phyloP scores from a whole-genome alignment of 2,888 invertebrate genomes.

The Drepanosiphum platanoidis region DNA sequence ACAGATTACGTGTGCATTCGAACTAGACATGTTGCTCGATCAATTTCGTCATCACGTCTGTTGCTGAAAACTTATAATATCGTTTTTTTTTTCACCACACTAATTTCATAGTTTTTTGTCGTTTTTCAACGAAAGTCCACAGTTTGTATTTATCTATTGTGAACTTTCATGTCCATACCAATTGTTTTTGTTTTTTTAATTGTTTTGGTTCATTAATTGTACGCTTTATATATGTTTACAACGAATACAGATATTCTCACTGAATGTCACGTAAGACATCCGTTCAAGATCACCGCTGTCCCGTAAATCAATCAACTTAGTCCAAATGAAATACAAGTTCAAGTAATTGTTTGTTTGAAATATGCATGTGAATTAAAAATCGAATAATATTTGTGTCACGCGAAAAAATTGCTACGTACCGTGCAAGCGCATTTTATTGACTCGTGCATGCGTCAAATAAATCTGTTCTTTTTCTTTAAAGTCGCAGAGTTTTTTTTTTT shows the following conservation, averaged over 20 bases:
- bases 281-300: slow-evolving; percentile 4
- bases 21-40: slow-evolving; percentile 5
- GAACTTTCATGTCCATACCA: background rate
- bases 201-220: slow-evolving; percentile 1
- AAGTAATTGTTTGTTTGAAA: slow-evolving; percentile 42
- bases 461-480: too few species aligned
- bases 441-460: background rate
- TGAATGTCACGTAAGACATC: slow-evolving; percentile 17
- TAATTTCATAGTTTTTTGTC: too few species aligned
- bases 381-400: background rate
- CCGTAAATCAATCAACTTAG: slow-evolving; percentile 10
- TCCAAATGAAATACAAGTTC: slow-evolving; percentile 61
- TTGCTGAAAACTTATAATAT: too few species aligned
- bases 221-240: slow-evolving; percentile 31
- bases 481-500: too few species aligned
- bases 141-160: background rate
- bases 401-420: background rate
- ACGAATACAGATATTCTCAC: slow-evolving; percentile 22
- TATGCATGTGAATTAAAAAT: slow-evolving; percentile 21
- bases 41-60: slow-evolving; percentile 10
- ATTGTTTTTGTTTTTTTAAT: background rate
- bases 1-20: slow-evolving; percentile 20
- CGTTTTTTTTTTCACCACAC: too few species aligned
- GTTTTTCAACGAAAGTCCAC: too few species aligned
- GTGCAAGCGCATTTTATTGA: background rate